Conservation (phyloP, 2,888 invertebrate species). For the Drosophila demipolita region DNA sequence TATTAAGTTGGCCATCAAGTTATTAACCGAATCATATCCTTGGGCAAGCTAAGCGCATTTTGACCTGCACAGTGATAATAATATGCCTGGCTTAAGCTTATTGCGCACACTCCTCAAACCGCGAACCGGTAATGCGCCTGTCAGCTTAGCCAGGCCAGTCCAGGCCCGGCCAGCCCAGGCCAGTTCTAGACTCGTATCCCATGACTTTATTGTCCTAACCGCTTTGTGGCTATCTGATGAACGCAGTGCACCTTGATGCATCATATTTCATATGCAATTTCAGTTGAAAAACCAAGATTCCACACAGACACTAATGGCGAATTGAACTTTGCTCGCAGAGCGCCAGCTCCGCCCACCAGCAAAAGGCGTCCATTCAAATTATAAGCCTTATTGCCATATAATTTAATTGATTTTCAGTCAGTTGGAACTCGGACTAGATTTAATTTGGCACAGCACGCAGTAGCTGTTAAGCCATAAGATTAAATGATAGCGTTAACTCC, state of each 20-base stretch:
- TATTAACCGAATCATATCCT: conserved; percentile 20
- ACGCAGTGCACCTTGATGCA: conserved; percentile 45
- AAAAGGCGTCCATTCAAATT: conserved; percentile 46
- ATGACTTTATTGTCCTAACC: conserved; percentile 49
- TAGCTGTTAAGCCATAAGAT: conserved; percentile 58
- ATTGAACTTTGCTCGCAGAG: conserved; percentile 6
- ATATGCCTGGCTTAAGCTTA: conserved; percentile 21
- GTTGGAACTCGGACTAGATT: conserved; percentile 7
- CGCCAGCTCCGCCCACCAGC: conserved; percentile 3
- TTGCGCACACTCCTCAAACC: conserved; percentile 8
- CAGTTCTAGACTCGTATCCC: conserved; percentile 6
- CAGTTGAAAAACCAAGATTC: conserved; percentile 8
- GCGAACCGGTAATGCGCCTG: conserved; percentile 43
- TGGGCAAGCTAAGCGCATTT: conserved; percentile 11
- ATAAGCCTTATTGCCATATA: conserved; percentile 50
- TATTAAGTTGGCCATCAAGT: conserved; percentile 21
- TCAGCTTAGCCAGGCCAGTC: conserved; percentile 49
- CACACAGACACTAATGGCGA: conserved; percentile 51
- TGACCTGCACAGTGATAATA: conserved; percentile 34
- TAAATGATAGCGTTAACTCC: conserved; percentile 75
- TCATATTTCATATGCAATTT: conserved; percentile 67
- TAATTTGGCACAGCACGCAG: conserved; percentile 15
- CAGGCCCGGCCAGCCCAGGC: background rate
- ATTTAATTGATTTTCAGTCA: conserved; percentile 70
- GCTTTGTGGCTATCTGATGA: conserved; percentile 63